A percentile compares a stretch with the other conserved stretches of the same genome.
These are phyloP conservation scores for Gibbula magus DNA, from an alignment of 2,888 invertebrate species.

Conservation along the genomic window DNA sequence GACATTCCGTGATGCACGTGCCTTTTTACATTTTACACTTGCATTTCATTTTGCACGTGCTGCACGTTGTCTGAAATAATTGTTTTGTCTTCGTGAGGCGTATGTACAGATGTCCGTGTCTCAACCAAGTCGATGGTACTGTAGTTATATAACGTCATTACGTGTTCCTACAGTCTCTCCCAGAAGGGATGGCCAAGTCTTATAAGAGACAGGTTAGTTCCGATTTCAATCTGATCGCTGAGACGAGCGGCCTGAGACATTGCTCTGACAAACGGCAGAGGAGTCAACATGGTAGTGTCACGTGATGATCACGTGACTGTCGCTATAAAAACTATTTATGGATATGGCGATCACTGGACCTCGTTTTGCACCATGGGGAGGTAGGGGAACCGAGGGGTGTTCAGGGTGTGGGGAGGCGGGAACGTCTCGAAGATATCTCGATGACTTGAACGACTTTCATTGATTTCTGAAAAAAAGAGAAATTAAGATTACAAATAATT, in stretches of 20 bases:
- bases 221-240: not conserved
- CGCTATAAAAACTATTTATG: not conserved
- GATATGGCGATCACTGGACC: constrained; percentile 13
- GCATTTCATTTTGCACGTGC: not conserved
- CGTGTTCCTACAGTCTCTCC: not conserved
- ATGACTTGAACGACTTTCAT: constrained; percentile 25
- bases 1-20: not conserved
- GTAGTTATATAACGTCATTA: not conserved
- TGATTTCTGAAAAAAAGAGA: constrained; percentile 9
- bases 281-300: constrained; percentile 6
- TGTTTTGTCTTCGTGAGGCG: not conserved
- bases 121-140: not conserved
- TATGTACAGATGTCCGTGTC: not conserved
- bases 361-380: constrained; percentile 31
- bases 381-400: constrained; percentile 35
- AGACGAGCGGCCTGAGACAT: not conserved
- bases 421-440: constrained; percentile 36
- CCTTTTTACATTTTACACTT: not conserved
- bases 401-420: constrained; percentile 28
- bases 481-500: not conserved
- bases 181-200: not conserved
- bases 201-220: not conserved
- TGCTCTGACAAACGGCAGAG: not conserved
- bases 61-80: not conserved
- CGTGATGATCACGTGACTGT: not conserved